Evolutionary conservation across 1,140 invertebrate species (phyloP).

Genomic region (Pantala flavescens): DNA sequence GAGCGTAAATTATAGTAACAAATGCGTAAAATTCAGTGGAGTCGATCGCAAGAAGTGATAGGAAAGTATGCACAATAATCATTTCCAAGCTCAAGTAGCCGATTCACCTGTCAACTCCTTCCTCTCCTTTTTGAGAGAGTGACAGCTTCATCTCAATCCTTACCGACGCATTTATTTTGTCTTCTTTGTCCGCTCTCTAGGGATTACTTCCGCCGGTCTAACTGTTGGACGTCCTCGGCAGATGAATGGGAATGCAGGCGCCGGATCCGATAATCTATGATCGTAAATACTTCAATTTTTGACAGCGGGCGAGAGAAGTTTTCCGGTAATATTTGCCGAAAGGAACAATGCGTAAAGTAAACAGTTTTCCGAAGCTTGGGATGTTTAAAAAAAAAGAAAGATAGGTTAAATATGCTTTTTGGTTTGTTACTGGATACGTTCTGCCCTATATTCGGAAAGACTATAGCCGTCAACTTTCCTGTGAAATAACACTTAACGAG

Average conservation of each 20-base stretch:
- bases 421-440: no score
- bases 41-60: no score
- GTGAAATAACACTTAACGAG: no score
- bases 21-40: no score
- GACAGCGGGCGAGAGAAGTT: not conserved
- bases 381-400: no score
- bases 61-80: no score
- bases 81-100: no score
- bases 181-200: not conserved
- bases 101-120: not conserved
- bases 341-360: not conserved
- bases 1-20: no score
- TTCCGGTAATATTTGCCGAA: slow-evolving; percentile 1
- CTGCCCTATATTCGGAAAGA: no score
- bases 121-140: not conserved
- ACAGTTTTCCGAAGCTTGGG: not conserved
- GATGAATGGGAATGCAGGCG: not conserved
- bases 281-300: slow-evolving; percentile 8
- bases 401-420: no score
- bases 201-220: not conserved
- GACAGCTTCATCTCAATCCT: not conserved
- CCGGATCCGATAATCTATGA: not conserved
- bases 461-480: no score
- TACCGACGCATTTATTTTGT: not conserved
- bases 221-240: not conserved